A percentile compares a stretch with the other conserved stretches of the same genome.
Evolutionary conservation across 2,888 invertebrate genomes (phyloP).

Genomic region (Morinoia aosen): DNA sequence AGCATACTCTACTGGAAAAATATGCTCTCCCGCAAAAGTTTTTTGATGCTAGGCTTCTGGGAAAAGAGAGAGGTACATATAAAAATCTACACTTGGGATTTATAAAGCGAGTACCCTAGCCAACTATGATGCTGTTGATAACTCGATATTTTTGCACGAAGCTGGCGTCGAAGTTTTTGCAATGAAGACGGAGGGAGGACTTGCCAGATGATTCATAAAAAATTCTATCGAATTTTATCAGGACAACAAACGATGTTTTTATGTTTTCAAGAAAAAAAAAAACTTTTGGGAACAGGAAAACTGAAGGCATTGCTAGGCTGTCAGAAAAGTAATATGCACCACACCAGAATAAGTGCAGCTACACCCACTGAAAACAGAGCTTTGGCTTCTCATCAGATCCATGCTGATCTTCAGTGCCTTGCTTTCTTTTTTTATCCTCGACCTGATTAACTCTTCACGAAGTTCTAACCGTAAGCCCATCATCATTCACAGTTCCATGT

Average conservation of each 20-base stretch:
- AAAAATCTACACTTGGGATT: not conserved
- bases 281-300: not conserved
- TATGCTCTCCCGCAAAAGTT: not conserved
- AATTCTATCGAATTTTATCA: not conserved
- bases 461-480: too few species aligned
- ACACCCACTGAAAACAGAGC: not conserved
- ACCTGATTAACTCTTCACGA: too few species aligned
- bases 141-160: not conserved
- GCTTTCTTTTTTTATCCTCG: too few species aligned
- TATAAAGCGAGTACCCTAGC: not conserved
- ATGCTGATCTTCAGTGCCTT: too few species aligned
- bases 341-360: not conserved
- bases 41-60: not conserved
- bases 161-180: not conserved
- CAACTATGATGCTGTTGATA: not conserved
- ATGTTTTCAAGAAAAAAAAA: not conserved
- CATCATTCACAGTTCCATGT: too few species aligned
- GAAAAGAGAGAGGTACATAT: not conserved
- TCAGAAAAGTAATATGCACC: not conserved
- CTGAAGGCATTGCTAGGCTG: not conserved
- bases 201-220: not conserved
- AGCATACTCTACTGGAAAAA: not conserved
- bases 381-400: too few species aligned
- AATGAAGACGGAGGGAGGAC: not conserved
- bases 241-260: not conserved